Evolutionary conservation across 1,140 invertebrate genomes (phyloP), one percentile per base, ranked within the genome.

Genomic region (Drosophila sp.): DNA sequence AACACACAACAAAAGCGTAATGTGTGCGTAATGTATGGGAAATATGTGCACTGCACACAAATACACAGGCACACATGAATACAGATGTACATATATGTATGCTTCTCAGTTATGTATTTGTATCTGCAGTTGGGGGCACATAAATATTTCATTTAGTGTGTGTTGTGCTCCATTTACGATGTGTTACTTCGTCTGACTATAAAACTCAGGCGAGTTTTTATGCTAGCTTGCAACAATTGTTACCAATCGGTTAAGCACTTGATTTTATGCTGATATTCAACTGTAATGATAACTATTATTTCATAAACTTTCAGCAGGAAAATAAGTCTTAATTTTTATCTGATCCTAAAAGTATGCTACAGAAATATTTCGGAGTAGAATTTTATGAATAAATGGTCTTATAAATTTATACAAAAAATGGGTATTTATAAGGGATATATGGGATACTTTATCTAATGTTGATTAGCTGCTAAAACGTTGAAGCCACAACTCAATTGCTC

Each of bases 21-120:
- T 87, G 82, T 87, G 82, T 87, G 83, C 72, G 82, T 87, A 87
- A 87, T 87, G 75, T 89, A 79, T 82, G 72, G 82, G 78, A 87
- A 87, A 87, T 82, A 89, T 87, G 64, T 87, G 75, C 59, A 67
- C 66, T 75, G 54, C 61, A 80, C 58, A 83, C 77, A 69, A 43
- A 56, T 41, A 63, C 58, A 53, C 63, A 63, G 18, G 66, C 40
- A 43, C 18, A 38, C 25, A 46, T 14, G 54, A 29, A 54, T 36
- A 64, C 32, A 27, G 36, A 27, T 36, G 25, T 8, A 61, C 7
- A 38, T 40, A 18, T 45, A 72, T 27, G 38, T 45, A 32, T 67
- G n/a, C 57, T 58, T 14, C 25, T 51, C 16, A 66, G 45, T 27
- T 43, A 43, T 48, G 27, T 32, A 54, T 43, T 36, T 48, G 27